Evolutionary conservation across 2,888 invertebrate species (phyloP).

Genomic region (Melanotus villosus): DNA sequence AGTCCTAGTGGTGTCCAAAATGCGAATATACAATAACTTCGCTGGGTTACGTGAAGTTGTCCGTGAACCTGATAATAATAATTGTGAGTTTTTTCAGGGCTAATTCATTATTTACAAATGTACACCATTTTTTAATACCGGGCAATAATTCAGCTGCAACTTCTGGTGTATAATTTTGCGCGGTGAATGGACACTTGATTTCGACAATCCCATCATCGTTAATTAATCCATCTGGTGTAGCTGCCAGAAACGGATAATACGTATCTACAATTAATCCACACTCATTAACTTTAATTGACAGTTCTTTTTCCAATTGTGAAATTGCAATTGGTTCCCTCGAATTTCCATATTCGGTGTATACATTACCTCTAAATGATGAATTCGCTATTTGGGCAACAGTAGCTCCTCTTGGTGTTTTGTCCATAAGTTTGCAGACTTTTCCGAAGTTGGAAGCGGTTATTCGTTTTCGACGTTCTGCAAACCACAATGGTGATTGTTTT

Average conservation of each 20-base stretch:
- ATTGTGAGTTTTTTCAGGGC: conserved; percentile 1
- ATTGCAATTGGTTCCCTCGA: background rate
- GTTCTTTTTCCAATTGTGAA: background rate
- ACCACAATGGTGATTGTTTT: too few relatives aligned
- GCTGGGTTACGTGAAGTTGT: conserved; percentile 6
- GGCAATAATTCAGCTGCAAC: background rate
- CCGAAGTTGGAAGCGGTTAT: too few relatives aligned
- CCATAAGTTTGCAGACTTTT: too few relatives aligned
- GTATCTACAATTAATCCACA: too few relatives aligned
- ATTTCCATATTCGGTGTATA: background rate
- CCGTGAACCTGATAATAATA: conserved; percentile 19
- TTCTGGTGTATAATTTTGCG: too few relatives aligned
- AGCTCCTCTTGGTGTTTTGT: too few relatives aligned
- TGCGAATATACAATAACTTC: too few relatives aligned
- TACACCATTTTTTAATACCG: background rate
- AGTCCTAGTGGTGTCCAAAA: conserved; percentile 12
- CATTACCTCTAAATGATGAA: background rate
- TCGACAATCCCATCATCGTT: background rate
- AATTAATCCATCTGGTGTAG: conserved; percentile 18
- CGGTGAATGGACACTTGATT: too few relatives aligned
- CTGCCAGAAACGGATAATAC: too few relatives aligned
- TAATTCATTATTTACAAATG: background rate
- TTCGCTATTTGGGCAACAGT: too few relatives aligned
- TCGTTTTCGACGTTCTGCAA: too few relatives aligned
- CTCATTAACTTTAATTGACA: background rate